Conservation (phyloP, 2,797 vertebrate genomes). For the Chaetodon trifasciatus region DNA sequence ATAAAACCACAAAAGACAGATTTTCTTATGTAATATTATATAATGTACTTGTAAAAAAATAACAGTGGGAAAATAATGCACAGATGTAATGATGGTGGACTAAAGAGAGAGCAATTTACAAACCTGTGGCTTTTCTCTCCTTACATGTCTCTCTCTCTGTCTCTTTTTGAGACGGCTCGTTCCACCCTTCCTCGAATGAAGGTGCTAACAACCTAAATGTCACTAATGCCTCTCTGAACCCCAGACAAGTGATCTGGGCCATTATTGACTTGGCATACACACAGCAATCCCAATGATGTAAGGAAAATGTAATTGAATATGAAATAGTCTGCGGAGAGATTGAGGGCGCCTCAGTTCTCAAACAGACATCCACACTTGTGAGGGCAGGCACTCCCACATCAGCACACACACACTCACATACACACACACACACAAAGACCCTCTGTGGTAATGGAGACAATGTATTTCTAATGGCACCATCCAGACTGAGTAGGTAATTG, state of each 20-base stretch:
- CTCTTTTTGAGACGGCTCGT: neutral
- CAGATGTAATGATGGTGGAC: neutral
- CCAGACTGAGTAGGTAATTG: conserved; percentile 77
- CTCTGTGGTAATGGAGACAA: conserved; percentile 72
- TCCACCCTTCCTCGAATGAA: conserved; percentile 45
- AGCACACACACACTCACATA: conserved; percentile 28
- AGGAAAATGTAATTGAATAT: conserved; percentile 76
- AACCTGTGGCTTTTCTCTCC: neutral
- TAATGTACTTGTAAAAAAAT: neutral
- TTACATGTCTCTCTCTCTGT: neutral
- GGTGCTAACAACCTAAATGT: conserved; percentile 68
- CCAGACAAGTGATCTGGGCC: conserved; percentile 59
- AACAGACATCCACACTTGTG: conserved; percentile 53
- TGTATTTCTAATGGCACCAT: conserved; percentile 78
- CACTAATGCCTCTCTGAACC: conserved; percentile 54
- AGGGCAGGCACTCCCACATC: conserved; percentile 23
- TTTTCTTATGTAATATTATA: neutral
- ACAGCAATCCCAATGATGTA: conserved; percentile 66
- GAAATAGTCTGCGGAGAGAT: conserved; percentile 71
- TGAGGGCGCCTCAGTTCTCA: conserved; percentile 50
- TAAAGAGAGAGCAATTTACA: conserved; percentile 20
- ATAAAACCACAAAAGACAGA: neutral
- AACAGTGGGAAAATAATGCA: neutral
- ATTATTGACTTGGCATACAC: conserved; percentile 73
- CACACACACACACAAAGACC: conserved; percentile 45